phyloP scores from a whole-genome alignment of 2,113 vertebrate genomes.

The Erythrocebus patas region DNA sequence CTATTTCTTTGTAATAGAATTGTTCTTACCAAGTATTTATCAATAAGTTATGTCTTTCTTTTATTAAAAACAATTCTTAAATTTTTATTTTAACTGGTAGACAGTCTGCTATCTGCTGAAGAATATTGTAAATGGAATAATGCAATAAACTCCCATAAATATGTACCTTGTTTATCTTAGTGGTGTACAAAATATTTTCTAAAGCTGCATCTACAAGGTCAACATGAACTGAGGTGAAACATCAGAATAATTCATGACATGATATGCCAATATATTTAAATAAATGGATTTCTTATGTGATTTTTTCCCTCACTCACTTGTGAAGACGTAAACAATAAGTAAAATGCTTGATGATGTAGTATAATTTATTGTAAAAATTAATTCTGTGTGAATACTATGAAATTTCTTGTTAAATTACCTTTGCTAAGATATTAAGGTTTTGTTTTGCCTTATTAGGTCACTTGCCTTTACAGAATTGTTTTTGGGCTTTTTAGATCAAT shows the following conservation, averaged over 20 bases:
- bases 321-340: background rate
- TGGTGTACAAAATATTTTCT: constrained; percentile 2
- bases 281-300: background rate
- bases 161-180: background rate
- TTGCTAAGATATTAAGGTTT: background rate
- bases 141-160: background rate
- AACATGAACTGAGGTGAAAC: background rate
- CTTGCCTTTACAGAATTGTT: background rate
- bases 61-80: background rate
- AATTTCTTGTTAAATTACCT: background rate
- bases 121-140: background rate
- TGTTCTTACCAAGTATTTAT: background rate
- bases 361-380: background rate
- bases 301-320: background rate
- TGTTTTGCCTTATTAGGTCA: background rate
- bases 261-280: background rate
- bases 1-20: background rate
- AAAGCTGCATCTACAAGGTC: background rate
- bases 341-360: background rate
- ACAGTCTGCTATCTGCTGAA: background rate
- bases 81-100: constrained; percentile 17
- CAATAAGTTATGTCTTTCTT: background rate
- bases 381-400: background rate
- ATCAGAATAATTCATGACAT: background rate
- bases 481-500: background rate